phyloP scores from a whole-genome alignment of 2,888 invertebrate genomes.

The Apeira syringaria region DNA sequence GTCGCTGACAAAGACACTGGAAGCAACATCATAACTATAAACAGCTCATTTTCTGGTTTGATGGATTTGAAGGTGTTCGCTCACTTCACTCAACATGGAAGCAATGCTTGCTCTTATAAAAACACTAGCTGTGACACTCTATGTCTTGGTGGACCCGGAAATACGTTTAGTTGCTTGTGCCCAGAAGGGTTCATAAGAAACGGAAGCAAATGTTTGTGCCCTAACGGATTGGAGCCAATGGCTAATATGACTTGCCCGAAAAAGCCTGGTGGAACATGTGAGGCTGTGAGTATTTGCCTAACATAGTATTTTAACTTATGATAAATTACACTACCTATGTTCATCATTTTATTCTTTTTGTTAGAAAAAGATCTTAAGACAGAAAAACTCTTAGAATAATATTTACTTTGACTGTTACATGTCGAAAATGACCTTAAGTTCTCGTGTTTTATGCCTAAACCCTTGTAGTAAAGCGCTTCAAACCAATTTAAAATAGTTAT shows the following conservation, averaged over 20 bases:
- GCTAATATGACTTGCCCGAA: constrained; percentile 88
- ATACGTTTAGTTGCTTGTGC: constrained; percentile 88
- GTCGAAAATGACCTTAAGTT: no score
- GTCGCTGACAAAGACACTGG: constrained; percentile 91
- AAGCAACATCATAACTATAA: constrained; percentile 82
- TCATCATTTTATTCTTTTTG: no score
- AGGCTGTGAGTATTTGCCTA: constrained; percentile 76
- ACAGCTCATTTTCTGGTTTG: constrained; percentile 86
- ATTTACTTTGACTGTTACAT: no score
- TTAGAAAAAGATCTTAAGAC: no score
- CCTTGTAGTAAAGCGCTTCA: no score
- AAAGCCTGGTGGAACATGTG: constrained; percentile 81
- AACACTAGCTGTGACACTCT: constrained; percentile 87
- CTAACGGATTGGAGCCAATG: constrained; percentile 85
- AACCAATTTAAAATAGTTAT: no score
- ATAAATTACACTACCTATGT: no score
- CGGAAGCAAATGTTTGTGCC: constrained; percentile 89
- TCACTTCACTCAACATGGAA: constrained; percentile 89
- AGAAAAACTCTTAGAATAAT: no score
- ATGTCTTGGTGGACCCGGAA: constrained; percentile 90
- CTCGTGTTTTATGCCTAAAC: no score
- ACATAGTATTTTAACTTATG: no score
- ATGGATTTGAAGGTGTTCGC: constrained; percentile 93
- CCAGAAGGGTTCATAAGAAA: constrained; percentile 87
- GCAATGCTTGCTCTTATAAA: constrained; percentile 86